A percentile compares a stretch with the other conserved stretches of the same genome.
Conservation (phyloP, 1,140 invertebrate species). For the Euura lappo region DNA sequence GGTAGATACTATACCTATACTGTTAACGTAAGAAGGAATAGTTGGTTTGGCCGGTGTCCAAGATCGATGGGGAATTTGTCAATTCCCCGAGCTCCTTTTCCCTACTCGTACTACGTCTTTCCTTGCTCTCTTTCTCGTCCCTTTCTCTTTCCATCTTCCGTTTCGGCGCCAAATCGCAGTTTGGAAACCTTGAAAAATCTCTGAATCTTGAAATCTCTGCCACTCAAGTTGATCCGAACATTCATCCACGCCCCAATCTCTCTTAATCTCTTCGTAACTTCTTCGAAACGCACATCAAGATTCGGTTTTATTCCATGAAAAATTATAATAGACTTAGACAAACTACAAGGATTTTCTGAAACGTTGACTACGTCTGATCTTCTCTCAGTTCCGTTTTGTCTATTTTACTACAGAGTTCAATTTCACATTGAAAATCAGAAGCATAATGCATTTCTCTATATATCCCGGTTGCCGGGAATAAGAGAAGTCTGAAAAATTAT, state of each 20-base stretch:
- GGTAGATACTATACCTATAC: neutral
- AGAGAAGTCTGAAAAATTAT: neutral
- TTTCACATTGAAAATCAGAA: neutral
- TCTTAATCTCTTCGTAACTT: neutral
- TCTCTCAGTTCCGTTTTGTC: too few relatives aligned
- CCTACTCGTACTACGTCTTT: neutral
- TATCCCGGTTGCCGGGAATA: neutral
- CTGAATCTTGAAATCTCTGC: neutral
- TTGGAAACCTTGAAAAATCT: constrained; percentile 5
- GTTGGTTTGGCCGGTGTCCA: constrained; percentile 4
- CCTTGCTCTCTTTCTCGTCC: neutral
- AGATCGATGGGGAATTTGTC: constrained; percentile 6
- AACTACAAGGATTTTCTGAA: too few relatives aligned
- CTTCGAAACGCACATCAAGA: too few relatives aligned
- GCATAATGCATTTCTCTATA: neutral
- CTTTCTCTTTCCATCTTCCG: neutral
- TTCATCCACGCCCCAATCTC: constrained; percentile 2
- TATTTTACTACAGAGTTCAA: too few relatives aligned
- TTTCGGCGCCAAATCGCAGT: neutral
- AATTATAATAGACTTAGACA: too few relatives aligned
- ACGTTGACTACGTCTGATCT: too few relatives aligned
- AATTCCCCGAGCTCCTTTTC: constrained; percentile 1
- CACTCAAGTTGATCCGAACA: neutral
- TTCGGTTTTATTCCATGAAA: too few relatives aligned
- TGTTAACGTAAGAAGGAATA: neutral